Evolutionary conservation across 2,797 vertebrate species (phyloP).

Genomic region (Trachurus trachurus): DNA sequence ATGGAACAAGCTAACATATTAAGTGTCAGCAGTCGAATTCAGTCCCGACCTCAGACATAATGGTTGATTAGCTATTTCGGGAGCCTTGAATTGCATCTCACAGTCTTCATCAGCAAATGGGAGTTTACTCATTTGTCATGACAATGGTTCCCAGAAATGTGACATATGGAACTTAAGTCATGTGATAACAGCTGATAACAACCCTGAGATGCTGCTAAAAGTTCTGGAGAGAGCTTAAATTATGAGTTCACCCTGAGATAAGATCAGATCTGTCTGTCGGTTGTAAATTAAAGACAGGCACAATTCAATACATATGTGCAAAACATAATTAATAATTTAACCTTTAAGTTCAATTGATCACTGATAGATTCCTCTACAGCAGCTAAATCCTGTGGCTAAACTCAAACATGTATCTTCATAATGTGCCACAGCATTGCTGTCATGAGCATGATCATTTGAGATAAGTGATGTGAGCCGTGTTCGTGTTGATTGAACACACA

Average conservation of each 20-base stretch:
- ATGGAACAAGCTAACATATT: background rate
- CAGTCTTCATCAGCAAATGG: background rate
- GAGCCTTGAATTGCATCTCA: background rate
- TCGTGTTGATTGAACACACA: constrained; percentile 55
- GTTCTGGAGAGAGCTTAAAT: background rate
- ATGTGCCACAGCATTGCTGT: constrained; percentile 1
- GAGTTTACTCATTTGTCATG: background rate
- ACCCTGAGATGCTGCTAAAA: background rate
- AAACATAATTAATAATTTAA: no score
- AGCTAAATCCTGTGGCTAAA: background rate
- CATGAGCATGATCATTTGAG: background rate
- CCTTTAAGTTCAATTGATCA: background rate
- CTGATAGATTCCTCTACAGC: background rate
- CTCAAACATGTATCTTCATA: constrained; percentile 17
- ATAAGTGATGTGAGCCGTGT: background rate
- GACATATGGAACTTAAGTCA: background rate
- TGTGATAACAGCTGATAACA: background rate
- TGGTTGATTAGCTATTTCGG: background rate
- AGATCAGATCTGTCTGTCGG: background rate
- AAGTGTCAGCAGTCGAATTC: background rate
- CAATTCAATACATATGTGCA: background rate
- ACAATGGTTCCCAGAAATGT: background rate
- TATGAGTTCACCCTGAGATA: background rate
- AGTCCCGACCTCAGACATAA: background rate
- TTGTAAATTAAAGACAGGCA: background rate